These are phyloP conservation scores for Xylocampa areola DNA, from an alignment of 2,888 invertebrate species.

Conservation along the genomic window DNA sequence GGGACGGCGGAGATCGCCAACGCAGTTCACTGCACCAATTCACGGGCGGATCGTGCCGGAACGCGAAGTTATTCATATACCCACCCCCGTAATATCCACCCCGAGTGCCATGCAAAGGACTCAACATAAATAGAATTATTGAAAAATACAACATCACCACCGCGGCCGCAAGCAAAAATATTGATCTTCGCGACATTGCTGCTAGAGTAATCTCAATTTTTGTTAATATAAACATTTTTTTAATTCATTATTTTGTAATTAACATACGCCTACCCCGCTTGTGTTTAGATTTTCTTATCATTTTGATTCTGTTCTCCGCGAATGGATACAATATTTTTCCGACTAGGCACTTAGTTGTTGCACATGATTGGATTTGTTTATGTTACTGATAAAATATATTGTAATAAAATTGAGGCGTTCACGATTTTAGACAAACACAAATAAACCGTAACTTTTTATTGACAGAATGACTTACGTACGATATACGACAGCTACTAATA, in stretches of 20 bases:
- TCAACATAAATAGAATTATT: slow-evolving; percentile 81
- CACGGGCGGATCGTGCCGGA: slow-evolving; percentile 73
- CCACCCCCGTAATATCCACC: slow-evolving; percentile 69
- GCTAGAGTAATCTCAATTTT: slow-evolving; percentile 19
- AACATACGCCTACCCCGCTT: slow-evolving; percentile 23
- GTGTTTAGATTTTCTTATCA: slow-evolving; percentile 47
- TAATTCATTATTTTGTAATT: slow-evolving; percentile 49
- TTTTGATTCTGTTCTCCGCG: slow-evolving; percentile 16
- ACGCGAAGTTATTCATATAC: slow-evolving; percentile 73
- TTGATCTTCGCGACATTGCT: slow-evolving; percentile 79
- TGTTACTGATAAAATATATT: neutral
- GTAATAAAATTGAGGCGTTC: neutral
- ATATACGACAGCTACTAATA: too few species aligned
- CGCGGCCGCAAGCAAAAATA: slow-evolving; percentile 76
- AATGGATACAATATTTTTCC: neutral
- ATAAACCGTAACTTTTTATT: slow-evolving; percentile 25
- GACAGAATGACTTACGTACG: slow-evolving; percentile 48
- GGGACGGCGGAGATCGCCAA: slow-evolving; percentile 84
- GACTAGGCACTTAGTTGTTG: slow-evolving; percentile 4
- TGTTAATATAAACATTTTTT: slow-evolving; percentile 42
- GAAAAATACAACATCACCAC: slow-evolving; percentile 82
- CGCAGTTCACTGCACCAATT: slow-evolving; percentile 89
- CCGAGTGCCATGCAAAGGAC: slow-evolving; percentile 74
- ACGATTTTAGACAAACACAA: neutral
- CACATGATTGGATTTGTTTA: neutral